phyloP scores from a whole-genome alignment of 2,797 vertebrate genomes.

The Anableps anableps region DNA sequence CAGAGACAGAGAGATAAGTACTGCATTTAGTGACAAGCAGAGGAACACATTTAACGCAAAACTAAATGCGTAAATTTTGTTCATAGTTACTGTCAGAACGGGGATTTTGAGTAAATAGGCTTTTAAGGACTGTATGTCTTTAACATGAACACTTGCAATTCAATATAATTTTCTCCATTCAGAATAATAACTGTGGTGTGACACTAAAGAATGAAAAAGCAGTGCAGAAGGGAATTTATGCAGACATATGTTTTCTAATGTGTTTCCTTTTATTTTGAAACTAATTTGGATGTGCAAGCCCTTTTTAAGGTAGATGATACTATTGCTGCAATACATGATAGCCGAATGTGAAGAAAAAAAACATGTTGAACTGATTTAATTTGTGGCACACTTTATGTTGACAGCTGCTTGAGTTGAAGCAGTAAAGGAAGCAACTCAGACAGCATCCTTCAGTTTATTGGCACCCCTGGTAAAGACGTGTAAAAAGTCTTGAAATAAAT shows the following conservation, averaged over 20 bases:
- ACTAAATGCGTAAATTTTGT: conserved; percentile 30
- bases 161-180: neutral
- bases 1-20: conserved; percentile 47
- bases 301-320: conserved; percentile 43
- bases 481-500: neutral
- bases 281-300: conserved; percentile 8
- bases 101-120: conserved; percentile 20
- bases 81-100: conserved; percentile 31
- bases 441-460: conserved; percentile 20
- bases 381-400: conserved; percentile 52
- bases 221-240: conserved; percentile 21
- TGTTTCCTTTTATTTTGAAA: conserved; percentile 14
- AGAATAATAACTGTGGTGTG: conserved; percentile 28
- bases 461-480: neutral
- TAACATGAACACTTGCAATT: conserved; percentile 10
- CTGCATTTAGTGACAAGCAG: conserved; percentile 51
- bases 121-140: conserved; percentile 16
- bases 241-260: conserved; percentile 22
- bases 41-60: conserved; percentile 33
- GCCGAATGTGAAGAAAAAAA: conserved; percentile 48
- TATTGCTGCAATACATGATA: conserved; percentile 44
- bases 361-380: conserved; percentile 65
- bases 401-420: conserved; percentile 63
- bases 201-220: conserved; percentile 15
- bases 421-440: conserved; percentile 55